Conservation (phyloP, 2,797 vertebrate genomes). For the Manis crassicaudata region DNA sequence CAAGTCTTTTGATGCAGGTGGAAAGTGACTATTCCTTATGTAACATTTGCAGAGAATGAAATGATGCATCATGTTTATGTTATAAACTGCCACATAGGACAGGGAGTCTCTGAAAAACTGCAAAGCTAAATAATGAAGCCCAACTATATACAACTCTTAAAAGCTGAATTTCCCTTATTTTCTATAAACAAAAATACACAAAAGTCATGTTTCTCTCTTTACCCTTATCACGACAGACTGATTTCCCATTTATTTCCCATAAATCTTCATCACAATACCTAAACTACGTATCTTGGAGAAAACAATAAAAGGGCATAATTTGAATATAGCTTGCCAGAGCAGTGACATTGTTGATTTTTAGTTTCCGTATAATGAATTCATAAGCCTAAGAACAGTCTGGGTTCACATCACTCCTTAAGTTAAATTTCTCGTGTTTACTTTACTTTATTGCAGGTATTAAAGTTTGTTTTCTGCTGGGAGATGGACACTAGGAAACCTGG, state of each 20-base stretch:
- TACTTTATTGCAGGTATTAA: not conserved
- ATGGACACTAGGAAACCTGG: not conserved
- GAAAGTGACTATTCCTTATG: not conserved
- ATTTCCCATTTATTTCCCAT: not conserved
- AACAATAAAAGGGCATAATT: not conserved
- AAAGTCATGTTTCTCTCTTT: conserved; percentile 47
- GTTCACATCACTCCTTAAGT: not conserved
- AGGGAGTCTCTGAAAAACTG: conserved; percentile 29
- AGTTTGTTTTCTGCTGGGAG: conserved; percentile 23
- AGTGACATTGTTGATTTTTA: not conserved
- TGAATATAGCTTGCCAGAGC: conserved; percentile 16
- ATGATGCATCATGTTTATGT: not conserved
- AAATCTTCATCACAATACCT: not conserved
- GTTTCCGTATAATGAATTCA: not conserved
- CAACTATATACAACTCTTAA: conserved; percentile 6
- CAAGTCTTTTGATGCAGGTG: not conserved
- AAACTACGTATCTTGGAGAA: not conserved
- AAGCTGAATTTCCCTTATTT: conserved; percentile 18
- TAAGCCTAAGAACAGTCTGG: not conserved
- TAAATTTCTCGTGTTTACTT: not conserved
- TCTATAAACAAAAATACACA: conserved; percentile 41
- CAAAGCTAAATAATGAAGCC: conserved; percentile 39
- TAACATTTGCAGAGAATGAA: conserved; percentile 43
- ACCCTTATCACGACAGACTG: not conserved
- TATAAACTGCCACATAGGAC: not conserved